Evolutionary conservation across 2,888 invertebrate genomes (phyloP), one percentile per base, ranked within the genome.

Genomic region (Drosophila borborema): DNA sequence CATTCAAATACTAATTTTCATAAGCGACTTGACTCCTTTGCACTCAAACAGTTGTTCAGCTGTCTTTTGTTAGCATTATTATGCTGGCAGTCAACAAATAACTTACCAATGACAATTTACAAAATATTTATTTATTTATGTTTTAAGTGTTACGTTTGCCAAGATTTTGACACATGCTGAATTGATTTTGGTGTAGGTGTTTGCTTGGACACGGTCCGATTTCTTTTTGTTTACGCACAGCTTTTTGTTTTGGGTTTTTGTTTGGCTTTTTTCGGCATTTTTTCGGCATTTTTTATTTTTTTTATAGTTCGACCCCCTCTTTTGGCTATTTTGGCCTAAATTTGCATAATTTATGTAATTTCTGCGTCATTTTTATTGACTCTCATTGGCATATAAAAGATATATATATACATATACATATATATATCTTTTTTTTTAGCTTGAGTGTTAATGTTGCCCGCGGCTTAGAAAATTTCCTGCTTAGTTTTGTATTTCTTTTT

Each of bases 261-360:
- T 54, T 40, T 53, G 31, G 18, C 45, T 45, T 60, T 68, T 23
- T 54, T 40, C 23, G n/a, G 2, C 38, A 51, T 48, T 28, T 40
- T 34, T 48, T 45, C 23, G n/a, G 2, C 38, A 51, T 48, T 28
- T 40, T 34, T 48, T 45, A n/a, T n/a, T 58, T 36, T 48, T 67
- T 64, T 67, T 64, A 64, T 70, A 60, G 80, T 67, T 69, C 61
- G 68, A 72, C 77, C 80, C 72, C 82, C 81, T 62, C 68, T 74
- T 77, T 81, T 67, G 78, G 79, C 55, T 78, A 75, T 63, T 69
- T 78, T 81, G 76, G 78, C 78, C 82, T 70, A 72, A 83, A 83
- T 82, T 81, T 82, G 78, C 81, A 82, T 82, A 83, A 83, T 83
- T 83, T 83, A 83, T 81, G 81, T 83, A 83, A 82, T 75, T 81